Percentiles rank a stretch among this genome's conserved stretches.
Conservation (phyloP, 1,140 invertebrate genomes). For the Melanaphis sacchari region DNA sequence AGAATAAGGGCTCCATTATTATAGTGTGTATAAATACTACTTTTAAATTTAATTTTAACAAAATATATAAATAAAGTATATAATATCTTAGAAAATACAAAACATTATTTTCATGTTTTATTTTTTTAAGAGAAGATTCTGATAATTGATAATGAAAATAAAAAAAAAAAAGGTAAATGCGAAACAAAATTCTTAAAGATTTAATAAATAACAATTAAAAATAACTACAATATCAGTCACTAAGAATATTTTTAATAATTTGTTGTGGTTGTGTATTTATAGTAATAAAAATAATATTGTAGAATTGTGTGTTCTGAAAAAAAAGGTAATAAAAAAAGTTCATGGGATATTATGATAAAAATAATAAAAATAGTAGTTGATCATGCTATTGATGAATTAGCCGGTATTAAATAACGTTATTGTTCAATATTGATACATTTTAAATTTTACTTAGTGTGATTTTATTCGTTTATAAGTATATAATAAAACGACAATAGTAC, state of each 20-base stretch:
- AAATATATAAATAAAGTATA: not conserved
- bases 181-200: no score
- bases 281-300: no score
- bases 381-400: not conserved
- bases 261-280: no score
- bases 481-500: not conserved
- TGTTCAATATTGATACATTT: not conserved
- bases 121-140: not conserved
- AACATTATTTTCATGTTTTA: not conserved
- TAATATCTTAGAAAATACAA: not conserved
- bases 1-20: not conserved
- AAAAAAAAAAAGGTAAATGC: no score
- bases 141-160: no score
- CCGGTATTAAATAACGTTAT: not conserved
- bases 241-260: no score
- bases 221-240: no score
- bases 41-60: not conserved
- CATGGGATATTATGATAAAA: no score
- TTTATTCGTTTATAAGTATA: not conserved
- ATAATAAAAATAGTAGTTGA: no score
- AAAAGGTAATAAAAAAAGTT: no score
- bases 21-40: not conserved
- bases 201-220: no score
- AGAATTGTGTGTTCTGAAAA: no score
- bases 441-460: not conserved